Conservation (phyloP, 2,888 invertebrate species). For the Caenorhabditis sp. region DNA sequence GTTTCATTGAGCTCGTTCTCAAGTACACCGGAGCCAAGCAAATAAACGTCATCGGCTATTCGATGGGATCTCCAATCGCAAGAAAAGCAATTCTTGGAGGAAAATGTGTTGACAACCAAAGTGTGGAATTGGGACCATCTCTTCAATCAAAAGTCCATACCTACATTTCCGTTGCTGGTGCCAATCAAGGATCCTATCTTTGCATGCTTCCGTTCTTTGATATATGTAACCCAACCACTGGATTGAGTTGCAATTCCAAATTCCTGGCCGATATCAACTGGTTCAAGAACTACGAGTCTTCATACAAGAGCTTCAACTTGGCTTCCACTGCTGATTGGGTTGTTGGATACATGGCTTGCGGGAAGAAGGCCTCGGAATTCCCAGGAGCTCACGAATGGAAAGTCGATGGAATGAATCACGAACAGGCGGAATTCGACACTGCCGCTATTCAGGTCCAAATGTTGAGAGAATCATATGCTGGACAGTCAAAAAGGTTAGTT, state of each 20-base stretch:
- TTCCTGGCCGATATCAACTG: conserved; percentile 79
- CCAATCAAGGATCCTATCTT: conserved; percentile 78
- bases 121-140: conserved; percentile 76
- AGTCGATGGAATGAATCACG: conserved; percentile 42
- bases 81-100: conserved; percentile 78
- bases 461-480: conserved; percentile 31
- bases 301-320: conserved; percentile 48
- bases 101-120: conserved; percentile 72
- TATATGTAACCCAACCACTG: conserved; percentile 78
- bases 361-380: conserved; percentile 58
- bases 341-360: conserved; percentile 58
- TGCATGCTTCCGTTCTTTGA: conserved; percentile 77
- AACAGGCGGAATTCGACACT: conserved; percentile 47
- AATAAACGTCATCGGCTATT: conserved; percentile 79
- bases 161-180: conserved; percentile 76
- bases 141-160: conserved; percentile 76
- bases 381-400: conserved; percentile 47
- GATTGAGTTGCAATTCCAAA: conserved; percentile 75
- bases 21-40: conserved; percentile 58
- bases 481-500: conserved; percentile 12
- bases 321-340: conserved; percentile 52
- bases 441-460: conserved; percentile 45
- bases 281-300: conserved; percentile 50
- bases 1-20: conserved; percentile 55
- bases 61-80: conserved; percentile 79